Percentiles rank a stretch among this genome's conserved stretches.
Evolutionary conservation across 1,140 invertebrate genomes (phyloP).

Genomic region (Eciton burchellii): DNA sequence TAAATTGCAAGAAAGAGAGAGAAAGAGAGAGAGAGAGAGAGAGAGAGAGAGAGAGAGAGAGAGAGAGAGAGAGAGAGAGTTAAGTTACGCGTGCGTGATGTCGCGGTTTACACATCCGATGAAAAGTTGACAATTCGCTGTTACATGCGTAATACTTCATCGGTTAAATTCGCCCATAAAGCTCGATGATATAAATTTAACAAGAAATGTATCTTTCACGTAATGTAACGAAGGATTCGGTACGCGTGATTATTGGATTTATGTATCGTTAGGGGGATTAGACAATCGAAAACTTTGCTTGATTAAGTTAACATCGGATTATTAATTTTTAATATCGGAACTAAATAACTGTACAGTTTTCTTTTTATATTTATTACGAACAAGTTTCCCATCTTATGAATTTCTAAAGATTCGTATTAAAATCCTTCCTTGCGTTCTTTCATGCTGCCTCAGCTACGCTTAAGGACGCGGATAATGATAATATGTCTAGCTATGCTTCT

Average conservation of each 20-base stretch:
- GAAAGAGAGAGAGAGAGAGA: no score
- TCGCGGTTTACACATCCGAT: slow-evolving; percentile 1
- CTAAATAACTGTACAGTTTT: no score
- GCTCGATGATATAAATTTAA: not conserved
- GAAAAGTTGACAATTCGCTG: not conserved
- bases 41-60: no score
- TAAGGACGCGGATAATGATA: not conserved
- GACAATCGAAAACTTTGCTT: not conserved
- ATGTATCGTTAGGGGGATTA: not conserved
- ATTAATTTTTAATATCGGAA: no score
- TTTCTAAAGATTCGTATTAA: not conserved
- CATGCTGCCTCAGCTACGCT: not conserved
- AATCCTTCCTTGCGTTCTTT: not conserved
- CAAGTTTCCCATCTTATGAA: not conserved
- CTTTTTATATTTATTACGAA: no score
- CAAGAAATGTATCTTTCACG: not conserved
- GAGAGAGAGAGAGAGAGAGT: no score
- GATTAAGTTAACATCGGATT: no score
- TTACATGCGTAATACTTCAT: not conserved
- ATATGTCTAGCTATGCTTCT: no score
- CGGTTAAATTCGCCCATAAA: not conserved
- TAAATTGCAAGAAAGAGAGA: slow-evolving; percentile 18
- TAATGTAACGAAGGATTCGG: not conserved
- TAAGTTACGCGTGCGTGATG: not conserved
- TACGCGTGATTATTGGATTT: no score